Percentiles rank a stretch among this genome's conserved stretches.
phyloP scores from a whole-genome alignment of 2,888 invertebrate species.

The Pollenia angustigena region DNA sequence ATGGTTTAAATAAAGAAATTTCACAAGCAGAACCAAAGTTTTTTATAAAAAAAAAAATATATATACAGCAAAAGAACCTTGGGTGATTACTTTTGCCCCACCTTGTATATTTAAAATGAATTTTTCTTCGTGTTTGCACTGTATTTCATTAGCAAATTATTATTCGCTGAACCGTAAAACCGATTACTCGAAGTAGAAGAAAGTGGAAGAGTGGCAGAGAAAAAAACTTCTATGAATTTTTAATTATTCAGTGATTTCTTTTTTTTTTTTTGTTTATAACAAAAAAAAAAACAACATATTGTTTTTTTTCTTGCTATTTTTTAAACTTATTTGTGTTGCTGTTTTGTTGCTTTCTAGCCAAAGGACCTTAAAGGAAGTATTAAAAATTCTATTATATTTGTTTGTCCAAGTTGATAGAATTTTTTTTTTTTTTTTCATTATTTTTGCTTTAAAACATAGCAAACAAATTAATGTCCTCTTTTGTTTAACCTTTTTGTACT shows the following conservation, averaged over 20 bases:
- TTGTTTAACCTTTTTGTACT: conserved; percentile 27
- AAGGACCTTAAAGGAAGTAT: conserved; percentile 35
- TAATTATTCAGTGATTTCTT: conserved; percentile 22
- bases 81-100: no score
- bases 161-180: background rate
- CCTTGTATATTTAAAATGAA: no score
- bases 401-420: conserved; percentile 26
- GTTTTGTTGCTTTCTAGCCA: background rate
- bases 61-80: no score
- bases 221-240: conserved; percentile 17
- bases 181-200: background rate
- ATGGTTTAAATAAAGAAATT: no score
- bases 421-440: conserved; percentile 16
- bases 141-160: background rate
- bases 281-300: conserved; percentile 14
- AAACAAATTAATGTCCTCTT: conserved; percentile 28
- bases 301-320: background rate
- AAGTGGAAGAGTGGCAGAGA: background rate
- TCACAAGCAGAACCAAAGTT: no score
- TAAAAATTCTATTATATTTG: conserved; percentile 53
- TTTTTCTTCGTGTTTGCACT: background rate
- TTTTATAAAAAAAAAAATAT: no score
- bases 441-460: background rate
- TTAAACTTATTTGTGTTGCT: background rate
- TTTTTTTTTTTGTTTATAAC: background rate